phyloP scores from a whole-genome alignment of 2,888 invertebrate species.

The Trachelus tabidus region DNA sequence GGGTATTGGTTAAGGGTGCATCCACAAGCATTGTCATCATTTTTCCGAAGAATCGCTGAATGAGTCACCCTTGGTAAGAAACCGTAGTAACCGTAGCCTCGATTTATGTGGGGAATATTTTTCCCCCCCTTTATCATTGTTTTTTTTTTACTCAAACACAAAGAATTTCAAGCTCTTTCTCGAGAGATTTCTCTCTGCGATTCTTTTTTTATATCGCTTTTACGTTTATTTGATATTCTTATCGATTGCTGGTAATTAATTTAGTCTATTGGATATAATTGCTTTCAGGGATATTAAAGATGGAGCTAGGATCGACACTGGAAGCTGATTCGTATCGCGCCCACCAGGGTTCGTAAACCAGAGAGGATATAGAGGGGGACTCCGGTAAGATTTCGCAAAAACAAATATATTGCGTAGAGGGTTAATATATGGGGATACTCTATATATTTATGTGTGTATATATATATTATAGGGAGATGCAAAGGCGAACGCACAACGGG shows the following conservation, averaged over 20 bases:
- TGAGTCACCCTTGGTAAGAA: not conserved
- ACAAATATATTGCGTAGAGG: constrained; percentile 32
- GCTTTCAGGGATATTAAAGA: not conserved
- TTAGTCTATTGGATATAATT: not conserved
- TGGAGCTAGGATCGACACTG: not conserved
- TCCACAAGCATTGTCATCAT: not conserved
- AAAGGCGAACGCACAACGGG: not conserved
- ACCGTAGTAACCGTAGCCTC: not conserved
- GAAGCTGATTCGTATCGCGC: not conserved
- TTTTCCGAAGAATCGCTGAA: not conserved
- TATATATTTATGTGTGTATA: not conserved
- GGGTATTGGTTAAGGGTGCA: not conserved
- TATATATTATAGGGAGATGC: not conserved
- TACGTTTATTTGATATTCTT: not conserved
- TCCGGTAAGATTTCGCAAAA: constrained; percentile 33
- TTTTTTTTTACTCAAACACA: not conserved
- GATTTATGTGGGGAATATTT: not conserved
- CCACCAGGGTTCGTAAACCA: not conserved
- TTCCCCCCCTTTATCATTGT: not conserved
- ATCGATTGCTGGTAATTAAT: not conserved
- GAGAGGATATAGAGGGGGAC: constrained; percentile 10
- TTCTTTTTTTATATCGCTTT: not conserved
- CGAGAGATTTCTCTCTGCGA: not conserved
- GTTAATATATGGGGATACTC: not conserved
- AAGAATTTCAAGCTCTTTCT: not conserved